Percentiles rank a stretch among this genome's conserved stretches.
These are phyloP conservation scores for Theristicus caerulescens DNA, from an alignment of 2,113 vertebrate genomes.

Conservation along the genomic window DNA sequence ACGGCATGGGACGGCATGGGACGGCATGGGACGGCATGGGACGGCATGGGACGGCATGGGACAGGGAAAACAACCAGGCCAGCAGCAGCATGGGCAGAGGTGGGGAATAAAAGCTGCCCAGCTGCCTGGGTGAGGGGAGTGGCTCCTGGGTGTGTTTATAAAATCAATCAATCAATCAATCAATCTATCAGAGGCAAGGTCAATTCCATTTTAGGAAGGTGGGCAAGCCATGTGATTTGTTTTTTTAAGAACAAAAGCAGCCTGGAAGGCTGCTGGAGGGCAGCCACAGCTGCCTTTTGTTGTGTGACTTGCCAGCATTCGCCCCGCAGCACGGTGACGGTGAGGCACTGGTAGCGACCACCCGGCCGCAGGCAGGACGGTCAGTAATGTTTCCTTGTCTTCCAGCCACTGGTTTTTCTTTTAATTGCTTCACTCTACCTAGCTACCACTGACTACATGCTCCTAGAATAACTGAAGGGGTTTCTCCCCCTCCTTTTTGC, in stretches of 20 bases:
- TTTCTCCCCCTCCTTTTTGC: not conserved
- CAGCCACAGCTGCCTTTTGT: fast-evolving
- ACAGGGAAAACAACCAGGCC: not conserved
- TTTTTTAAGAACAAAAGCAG: not conserved
- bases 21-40: not conserved
- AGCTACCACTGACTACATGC: fast-evolving
- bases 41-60: not conserved
- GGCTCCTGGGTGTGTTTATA: not conserved
- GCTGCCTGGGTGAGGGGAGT: not conserved
- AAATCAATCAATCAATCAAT: not conserved
- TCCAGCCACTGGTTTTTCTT: fast-evolving
- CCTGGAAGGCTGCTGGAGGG: fast-evolving
- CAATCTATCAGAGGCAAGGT: not conserved
- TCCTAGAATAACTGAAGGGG: not conserved
- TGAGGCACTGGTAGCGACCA: fast-evolving
- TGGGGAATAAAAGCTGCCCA: not conserved
- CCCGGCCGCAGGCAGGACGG: not conserved
- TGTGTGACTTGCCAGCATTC: fast-evolving
- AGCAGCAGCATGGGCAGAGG: not conserved
- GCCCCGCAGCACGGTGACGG: fast-evolving
- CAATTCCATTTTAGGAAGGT: too few relatives aligned
- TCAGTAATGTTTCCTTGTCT: not conserved
- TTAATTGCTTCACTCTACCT: not conserved
- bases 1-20: too few relatives aligned
- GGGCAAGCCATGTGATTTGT: fast-evolving